phyloP scores from a whole-genome alignment of 2,113 vertebrate genomes.

The Petroica traversi region DNA sequence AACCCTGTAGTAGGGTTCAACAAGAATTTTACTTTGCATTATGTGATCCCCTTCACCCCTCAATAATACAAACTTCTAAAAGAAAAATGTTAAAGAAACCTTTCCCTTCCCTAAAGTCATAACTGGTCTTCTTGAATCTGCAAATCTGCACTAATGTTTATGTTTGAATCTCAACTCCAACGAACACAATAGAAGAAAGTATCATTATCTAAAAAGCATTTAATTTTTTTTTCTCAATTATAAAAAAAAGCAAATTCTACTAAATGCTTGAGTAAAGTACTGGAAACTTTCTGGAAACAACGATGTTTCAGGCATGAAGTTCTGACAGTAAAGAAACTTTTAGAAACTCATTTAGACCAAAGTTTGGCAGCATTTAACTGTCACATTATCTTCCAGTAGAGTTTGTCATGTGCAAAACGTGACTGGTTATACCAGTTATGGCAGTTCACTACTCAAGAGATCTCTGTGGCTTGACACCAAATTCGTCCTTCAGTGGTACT shows the following conservation, averaged over 20 bases:
- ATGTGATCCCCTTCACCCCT: background rate
- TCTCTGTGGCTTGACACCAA: background rate
- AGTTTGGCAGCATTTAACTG: background rate
- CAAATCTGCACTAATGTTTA: background rate
- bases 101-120: background rate
- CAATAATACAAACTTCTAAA: background rate
- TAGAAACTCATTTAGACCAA: background rate
- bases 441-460: background rate
- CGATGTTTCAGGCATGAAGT: background rate
- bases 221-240: background rate
- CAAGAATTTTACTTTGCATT: background rate
- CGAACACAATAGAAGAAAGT: background rate
- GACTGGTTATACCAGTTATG: constrained; percentile 32
- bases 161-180: background rate
- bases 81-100: background rate
- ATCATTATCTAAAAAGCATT: background rate
- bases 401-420: background rate
- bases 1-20: background rate
- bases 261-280: background rate
- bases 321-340: background rate
- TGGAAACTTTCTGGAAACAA: background rate
- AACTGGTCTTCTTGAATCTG: background rate
- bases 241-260: background rate
- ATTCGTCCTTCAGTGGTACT: background rate
- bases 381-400: background rate